A percentile compares a stretch with the other conserved stretches of the same genome.
phyloP scores from a whole-genome alignment of 2,888 invertebrate species.

The Iphiclides podalirius region DNA sequence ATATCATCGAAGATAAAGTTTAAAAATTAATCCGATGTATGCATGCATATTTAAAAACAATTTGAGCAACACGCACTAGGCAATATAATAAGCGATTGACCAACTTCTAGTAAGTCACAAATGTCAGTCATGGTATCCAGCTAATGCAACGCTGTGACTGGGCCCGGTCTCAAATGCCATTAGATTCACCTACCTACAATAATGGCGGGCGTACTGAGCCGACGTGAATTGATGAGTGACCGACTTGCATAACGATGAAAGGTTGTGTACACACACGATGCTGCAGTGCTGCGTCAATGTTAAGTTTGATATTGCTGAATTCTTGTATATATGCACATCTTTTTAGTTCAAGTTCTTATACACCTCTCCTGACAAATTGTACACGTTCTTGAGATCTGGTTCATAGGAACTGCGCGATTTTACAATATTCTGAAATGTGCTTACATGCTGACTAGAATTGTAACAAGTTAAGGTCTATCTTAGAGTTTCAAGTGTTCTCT shows the following conservation, averaged over 20 bases:
- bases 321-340: no score
- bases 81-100: conserved; percentile 45
- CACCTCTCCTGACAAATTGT: no score
- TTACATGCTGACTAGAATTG: no score
- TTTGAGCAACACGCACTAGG: conserved; percentile 5
- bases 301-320: background rate
- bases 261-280: conserved; percentile 23
- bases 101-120: conserved; percentile 49
- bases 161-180: conserved; percentile 45
- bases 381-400: no score
- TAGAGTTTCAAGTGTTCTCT: no score
- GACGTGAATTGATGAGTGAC: conserved; percentile 41
- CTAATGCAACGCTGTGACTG: conserved; percentile 49
- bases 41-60: background rate
- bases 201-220: conserved; percentile 37
- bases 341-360: no score
- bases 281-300: no score
- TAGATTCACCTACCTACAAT: conserved; percentile 48
- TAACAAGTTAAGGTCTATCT: no score
- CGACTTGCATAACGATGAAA: conserved; percentile 44
- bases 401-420: no score
- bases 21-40: no score
- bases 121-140: conserved; percentile 44
- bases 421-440: no score
- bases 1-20: no score